Evolutionary conservation across 1,140 invertebrate species (phyloP).

Genomic region (Drosophila arawakana): DNA sequence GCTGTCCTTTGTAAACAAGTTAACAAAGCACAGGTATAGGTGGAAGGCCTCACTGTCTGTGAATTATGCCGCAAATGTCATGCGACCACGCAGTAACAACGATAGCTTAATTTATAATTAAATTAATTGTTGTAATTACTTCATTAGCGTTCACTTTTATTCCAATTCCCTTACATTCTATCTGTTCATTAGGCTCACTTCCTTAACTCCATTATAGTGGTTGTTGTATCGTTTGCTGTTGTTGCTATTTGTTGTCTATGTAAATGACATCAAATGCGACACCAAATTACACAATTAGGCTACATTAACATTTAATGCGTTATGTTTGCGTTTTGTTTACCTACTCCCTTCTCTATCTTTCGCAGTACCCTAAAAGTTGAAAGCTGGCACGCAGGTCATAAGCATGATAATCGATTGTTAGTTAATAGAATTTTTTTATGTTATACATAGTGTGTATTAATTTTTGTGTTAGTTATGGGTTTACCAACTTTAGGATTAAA

Average conservation of each 20-base stretch:
- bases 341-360: conserved; percentile 22
- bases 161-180: conserved; percentile 23
- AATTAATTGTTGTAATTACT: conserved; percentile 84
- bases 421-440: conserved; percentile 65
- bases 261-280: conserved; percentile 75
- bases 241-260: conserved; percentile 58
- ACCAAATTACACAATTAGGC: conserved; percentile 83
- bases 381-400: conserved; percentile 69
- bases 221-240: conserved; percentile 8
- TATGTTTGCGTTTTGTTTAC: conserved; percentile 77
- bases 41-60: neutral
- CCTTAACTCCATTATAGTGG: conserved; percentile 22
- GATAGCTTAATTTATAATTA: conserved; percentile 83
- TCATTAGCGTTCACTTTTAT: conserved; percentile 66
- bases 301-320: conserved; percentile 82
- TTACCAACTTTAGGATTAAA: conserved; percentile 13
- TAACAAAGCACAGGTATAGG: conserved; percentile 55
- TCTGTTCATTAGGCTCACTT: conserved; percentile 64
- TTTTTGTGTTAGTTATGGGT: conserved; percentile 9
- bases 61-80: conserved; percentile 58
- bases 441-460: conserved; percentile 44
- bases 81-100: conserved; percentile 40
- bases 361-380: conserved; percentile 5
- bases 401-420: conserved; percentile 72
- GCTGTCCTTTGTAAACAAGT: conserved; percentile 76